Evolutionary conservation across 2,888 invertebrate species (phyloP).

Genomic region (Trileptium ribeirensis): DNA sequence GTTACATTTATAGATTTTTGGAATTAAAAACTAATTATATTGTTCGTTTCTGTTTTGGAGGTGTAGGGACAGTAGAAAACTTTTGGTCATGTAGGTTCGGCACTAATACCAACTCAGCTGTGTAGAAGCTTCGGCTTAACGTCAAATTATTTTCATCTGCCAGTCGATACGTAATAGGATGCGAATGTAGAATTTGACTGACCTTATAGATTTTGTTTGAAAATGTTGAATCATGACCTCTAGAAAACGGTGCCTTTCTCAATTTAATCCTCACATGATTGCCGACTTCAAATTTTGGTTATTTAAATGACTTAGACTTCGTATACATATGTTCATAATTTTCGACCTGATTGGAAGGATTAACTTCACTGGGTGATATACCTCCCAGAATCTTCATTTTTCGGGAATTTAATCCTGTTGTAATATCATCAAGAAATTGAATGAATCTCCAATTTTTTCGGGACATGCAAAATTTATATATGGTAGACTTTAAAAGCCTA

Average conservation of each 20-base stretch:
- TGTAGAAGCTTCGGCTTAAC: neutral
- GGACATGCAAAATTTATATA: conserved; percentile 8
- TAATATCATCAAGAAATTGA: neutral
- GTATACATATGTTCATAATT: neutral
- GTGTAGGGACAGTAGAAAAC: too few relatives aligned
- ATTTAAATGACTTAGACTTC: neutral
- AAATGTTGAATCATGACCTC: conserved; percentile 4
- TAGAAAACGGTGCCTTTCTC: neutral
- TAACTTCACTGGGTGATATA: neutral
- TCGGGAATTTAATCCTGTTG: neutral
- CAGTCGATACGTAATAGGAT: neutral
- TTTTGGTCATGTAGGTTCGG: too few relatives aligned
- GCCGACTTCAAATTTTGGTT: conserved; percentile 6
- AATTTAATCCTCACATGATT: neutral
- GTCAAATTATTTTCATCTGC: neutral
- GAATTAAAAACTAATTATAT: too few relatives aligned
- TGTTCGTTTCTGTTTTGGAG: too few relatives aligned
- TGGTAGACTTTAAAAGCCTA: neutral
- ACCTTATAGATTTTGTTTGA: neutral
- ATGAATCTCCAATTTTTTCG: neutral
- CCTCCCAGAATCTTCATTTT: conserved; percentile 12
- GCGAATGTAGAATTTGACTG: neutral
- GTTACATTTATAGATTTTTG: too few relatives aligned
- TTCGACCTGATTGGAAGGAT: neutral
- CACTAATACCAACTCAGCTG: too few relatives aligned